Evolutionary conservation across 92 coral and sea anemone genomes (phyloP).

Genomic region (Porites divaricata): DNA sequence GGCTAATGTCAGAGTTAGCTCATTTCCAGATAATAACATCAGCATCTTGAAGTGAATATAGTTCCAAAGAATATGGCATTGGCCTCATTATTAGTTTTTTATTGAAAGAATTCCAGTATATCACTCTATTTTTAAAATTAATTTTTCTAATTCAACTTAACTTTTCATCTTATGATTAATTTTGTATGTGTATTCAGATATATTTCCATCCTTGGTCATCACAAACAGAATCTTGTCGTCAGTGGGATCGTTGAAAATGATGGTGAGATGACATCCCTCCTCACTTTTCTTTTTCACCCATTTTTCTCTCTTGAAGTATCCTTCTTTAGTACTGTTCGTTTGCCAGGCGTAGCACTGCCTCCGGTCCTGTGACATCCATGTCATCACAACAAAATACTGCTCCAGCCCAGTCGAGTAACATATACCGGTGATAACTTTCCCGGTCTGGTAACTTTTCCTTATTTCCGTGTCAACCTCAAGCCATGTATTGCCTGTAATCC

Average conservation of each 20-base stretch:
- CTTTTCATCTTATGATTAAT: neutral
- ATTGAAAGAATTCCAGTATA: neutral
- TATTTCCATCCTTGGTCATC: neutral
- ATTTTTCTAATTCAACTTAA: no score
- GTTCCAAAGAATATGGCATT: no score
- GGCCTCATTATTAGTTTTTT: no score
- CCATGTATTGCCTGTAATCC: neutral
- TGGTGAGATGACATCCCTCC: neutral
- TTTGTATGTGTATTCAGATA: neutral
- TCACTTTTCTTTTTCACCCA: neutral
- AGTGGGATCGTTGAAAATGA: slow-evolving; percentile 4
- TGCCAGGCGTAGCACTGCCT: neutral
- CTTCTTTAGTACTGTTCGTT: neutral
- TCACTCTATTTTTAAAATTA: neutral
- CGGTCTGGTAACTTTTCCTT: neutral
- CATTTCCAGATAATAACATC: no score
- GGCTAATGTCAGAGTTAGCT: no score
- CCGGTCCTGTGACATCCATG: neutral
- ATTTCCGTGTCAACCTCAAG: neutral
- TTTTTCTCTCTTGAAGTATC: neutral
- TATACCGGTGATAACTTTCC: neutral
- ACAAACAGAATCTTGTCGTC: neutral
- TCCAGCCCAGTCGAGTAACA: slow-evolving; percentile 7
- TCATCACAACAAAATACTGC: slow-evolving; percentile 10
- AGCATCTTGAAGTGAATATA: no score